Conservation (phyloP, 2,888 invertebrate species). For the Mylabris sibirica region DNA sequence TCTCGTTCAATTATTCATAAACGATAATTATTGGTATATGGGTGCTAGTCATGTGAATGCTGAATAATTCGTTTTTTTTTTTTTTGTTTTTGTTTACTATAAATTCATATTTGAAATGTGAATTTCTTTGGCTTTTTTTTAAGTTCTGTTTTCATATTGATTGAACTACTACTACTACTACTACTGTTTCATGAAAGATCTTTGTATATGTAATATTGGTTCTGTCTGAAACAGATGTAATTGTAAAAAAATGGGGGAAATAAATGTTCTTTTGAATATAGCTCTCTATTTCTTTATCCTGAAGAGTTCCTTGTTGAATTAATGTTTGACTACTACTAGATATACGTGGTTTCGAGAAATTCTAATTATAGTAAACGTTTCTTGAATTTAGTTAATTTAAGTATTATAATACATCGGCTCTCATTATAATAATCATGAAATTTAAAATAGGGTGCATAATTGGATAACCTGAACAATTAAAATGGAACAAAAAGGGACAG, state of each 20-base stretch:
- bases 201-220: slow-evolving; percentile 42
- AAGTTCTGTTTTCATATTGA: slow-evolving; percentile 35
- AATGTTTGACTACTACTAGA: too few relatives aligned
- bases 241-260: slow-evolving; percentile 48
- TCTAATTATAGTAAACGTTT: too few relatives aligned
- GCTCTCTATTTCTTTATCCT: slow-evolving; percentile 18
- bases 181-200: slow-evolving; percentile 31
- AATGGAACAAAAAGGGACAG: too few relatives aligned
- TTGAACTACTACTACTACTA: too few relatives aligned
- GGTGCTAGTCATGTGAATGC: slow-evolving; percentile 48
- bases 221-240: slow-evolving; percentile 32
- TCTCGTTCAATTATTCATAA: slow-evolving; percentile 37
- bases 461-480: too few relatives aligned
- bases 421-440: too few relatives aligned
- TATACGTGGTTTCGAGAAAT: too few relatives aligned
- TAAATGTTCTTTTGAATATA: slow-evolving; percentile 47
- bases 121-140: slow-evolving; percentile 39
- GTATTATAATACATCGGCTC: too few relatives aligned
- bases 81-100: slow-evolving; percentile 31
- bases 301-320: neutral
- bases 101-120: slow-evolving; percentile 42
- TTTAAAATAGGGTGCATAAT: too few relatives aligned
- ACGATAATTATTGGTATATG: slow-evolving; percentile 33
- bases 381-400: too few relatives aligned
- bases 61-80: slow-evolving; percentile 28